Base-by-base conservation (phyloP, 2,888 invertebrate genomes). In the Tenthredo mesomela region DNA sequence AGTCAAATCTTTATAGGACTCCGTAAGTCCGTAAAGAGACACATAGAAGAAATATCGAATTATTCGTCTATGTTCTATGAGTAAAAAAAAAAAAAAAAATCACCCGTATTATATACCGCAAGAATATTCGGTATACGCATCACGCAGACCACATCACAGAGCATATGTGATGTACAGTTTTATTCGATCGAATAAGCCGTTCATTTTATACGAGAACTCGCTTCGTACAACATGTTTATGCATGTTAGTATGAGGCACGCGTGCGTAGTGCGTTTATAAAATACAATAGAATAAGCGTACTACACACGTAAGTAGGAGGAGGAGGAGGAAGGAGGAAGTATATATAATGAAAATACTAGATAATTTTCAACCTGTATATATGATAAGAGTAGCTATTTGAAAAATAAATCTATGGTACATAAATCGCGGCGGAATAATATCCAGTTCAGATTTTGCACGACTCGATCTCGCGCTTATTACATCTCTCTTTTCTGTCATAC, bases 341-440 rank as follows among this genome's bases (percentile, higher is more conserved):
- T 33, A 33, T 33, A 33, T 33, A 29, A 29, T 2, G 29, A 29
- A 29, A 29, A 29, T 29, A 29, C 29, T 29, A 29, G 29, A 29
- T 29, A 29, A 29, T 25, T 25, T 25, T 61, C 25, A 7, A 25
- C 21, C 2, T 61, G 61, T 21, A 25, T 25, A 12, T 21, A 25
- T 25, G 4, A 29, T 12, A 10, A 61, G 12, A 61, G 5, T 25
- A 25, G 12, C 25, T 12, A n/a, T n/a, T n/a, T n/a, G n/a, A 25
- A 25, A 61, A 10, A 25, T 25, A 9, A 25, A 29, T 0, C 10
- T 61, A 25, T 29, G 21, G 10, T 10, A 61, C 3, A 25, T 61
- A 29, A 70, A 70, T 70, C 37, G 70, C n/a, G 21, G 37, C 43
- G 71, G 43, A 73, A 73, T 73, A 43, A 73, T 37, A 73, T 37